Base-by-base conservation (phyloP, 2,113 vertebrate genomes). In the Nycticorax nycticorax region DNA sequence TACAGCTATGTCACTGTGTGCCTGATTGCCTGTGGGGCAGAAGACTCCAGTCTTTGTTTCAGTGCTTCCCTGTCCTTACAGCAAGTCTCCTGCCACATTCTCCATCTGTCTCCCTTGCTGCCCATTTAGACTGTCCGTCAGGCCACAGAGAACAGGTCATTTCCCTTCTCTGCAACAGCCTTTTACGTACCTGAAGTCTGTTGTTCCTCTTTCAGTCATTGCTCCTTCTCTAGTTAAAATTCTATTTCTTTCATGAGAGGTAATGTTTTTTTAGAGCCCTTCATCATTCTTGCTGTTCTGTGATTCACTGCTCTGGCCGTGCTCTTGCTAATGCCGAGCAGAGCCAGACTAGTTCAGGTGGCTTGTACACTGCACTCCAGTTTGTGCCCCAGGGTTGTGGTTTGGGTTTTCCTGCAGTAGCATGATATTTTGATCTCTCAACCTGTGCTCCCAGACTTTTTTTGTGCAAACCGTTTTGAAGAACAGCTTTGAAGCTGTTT, bases 161-260 rank as follows among this genome's bases (percentile, higher is more conserved):
- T 85, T 55, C 39, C 62, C 5, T 63, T 59, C 17, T 47, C 0
- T 66, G 24, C 20, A 21, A 11, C 39, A 41, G n/a, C 41, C 53
- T 64, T 63, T 21, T 11, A 17, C 1, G 0, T 6, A 10, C 39
- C 10, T 69, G 0, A 60, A 56, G 20, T 32, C 37, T 6, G 14
- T 33, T 28, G 2, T 28, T 57, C 9, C 43, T 27, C 0, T 45
- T 89, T 24, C n/a, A 52, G n/a, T 26, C 28, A 5, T 32, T 77
- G 21, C 6, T 62, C 9, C 11, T 93, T 32, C 24, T 32, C 13
- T 35, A 10, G 7, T 43, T 66, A 47, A 60, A 76, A n/a, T 32
- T 8, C 3, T 3, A 0, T 4, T n/a, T 43, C 14, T 27, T 6
- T 8, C 10, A 35, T 0, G 2, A 60, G 45, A 43, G 8, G 35